phyloP scores from a whole-genome alignment of 1,140 invertebrate genomes.

The Polyergus mexicanus region DNA sequence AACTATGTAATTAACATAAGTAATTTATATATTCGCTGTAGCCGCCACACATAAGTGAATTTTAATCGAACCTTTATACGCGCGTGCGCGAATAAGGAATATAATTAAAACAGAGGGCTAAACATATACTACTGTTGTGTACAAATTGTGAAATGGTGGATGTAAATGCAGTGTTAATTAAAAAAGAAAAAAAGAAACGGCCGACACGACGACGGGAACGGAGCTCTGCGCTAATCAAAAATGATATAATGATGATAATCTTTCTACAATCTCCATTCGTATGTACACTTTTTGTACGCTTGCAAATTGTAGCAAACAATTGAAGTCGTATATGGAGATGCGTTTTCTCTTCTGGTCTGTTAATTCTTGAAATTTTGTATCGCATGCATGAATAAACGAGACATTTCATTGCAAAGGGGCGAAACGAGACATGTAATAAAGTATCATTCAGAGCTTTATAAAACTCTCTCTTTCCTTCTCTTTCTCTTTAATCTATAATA shows the following conservation, averaged over 20 bases:
- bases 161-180: slow-evolving; percentile 34
- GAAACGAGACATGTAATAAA: slow-evolving; percentile 8
- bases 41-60: slow-evolving; percentile 26
- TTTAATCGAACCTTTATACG: slow-evolving; percentile 15
- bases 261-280: slow-evolving; percentile 64
- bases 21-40: slow-evolving; percentile 48
- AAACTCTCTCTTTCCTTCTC: neutral
- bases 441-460: neutral
- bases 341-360: slow-evolving; percentile 57
- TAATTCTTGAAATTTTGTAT: slow-evolving; percentile 60
- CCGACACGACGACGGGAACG: slow-evolving; percentile 33
- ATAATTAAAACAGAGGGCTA: slow-evolving; percentile 57
- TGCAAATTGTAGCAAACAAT: slow-evolving; percentile 57
- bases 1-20: neutral
- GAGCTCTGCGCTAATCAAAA: slow-evolving; percentile 52
- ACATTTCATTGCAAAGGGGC: slow-evolving; percentile 46
- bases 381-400: slow-evolving; percentile 44
- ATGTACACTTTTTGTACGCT: slow-evolving; percentile 64
- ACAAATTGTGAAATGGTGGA: slow-evolving; percentile 11
- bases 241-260: slow-evolving; percentile 46
- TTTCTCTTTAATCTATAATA: too few relatives aligned
- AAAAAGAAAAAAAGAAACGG: slow-evolving; percentile 1
- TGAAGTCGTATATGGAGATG: slow-evolving; percentile 39
- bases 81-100: slow-evolving; percentile 5
- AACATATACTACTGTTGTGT: slow-evolving; percentile 34